These are phyloP conservation scores for Drosophila helvetica DNA, from an alignment of 2,888 invertebrate species.

Conservation along the genomic window DNA sequence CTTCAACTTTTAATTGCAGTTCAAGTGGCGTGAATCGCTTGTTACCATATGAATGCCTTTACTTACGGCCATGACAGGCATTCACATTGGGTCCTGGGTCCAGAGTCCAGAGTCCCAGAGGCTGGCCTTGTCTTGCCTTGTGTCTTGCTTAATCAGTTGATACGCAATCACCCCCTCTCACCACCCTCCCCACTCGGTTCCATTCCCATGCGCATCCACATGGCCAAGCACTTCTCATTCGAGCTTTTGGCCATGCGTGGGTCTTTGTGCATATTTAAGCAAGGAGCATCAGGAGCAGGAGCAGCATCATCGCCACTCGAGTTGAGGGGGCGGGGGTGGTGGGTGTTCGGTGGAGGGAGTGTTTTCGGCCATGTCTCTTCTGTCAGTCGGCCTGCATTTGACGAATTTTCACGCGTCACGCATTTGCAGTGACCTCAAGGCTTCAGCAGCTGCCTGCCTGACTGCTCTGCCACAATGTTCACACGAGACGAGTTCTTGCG, in stretches of 20 bases:
- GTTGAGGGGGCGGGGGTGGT: neutral
- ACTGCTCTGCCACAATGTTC: constrained; percentile 7
- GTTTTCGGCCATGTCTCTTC: constrained; percentile 2
- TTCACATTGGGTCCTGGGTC: constrained; percentile 8
- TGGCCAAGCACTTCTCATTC: constrained; percentile 13
- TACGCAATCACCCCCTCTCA: constrained; percentile 5
- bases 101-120: neutral
- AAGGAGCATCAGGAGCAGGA: constrained; percentile 2
- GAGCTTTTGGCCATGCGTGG: constrained; percentile 29
- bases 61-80: constrained; percentile 25
- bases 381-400: constrained; percentile 59
- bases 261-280: constrained; percentile 49
- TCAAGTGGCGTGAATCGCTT: constrained; percentile 40
- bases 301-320: neutral
- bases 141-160: constrained; percentile 26
- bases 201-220: neutral
- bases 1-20: constrained; percentile 34
- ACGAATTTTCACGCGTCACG: constrained; percentile 70
- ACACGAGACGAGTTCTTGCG: constrained; percentile 45
- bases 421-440: constrained; percentile 64
- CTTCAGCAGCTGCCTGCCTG: constrained; percentile 47
- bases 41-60: constrained; percentile 34
- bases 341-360: neutral
- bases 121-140: constrained; percentile 7
- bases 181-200: neutral